Base-by-base conservation (phyloP, 2,888 invertebrate genomes). In the Urechis unicinctus region DNA sequence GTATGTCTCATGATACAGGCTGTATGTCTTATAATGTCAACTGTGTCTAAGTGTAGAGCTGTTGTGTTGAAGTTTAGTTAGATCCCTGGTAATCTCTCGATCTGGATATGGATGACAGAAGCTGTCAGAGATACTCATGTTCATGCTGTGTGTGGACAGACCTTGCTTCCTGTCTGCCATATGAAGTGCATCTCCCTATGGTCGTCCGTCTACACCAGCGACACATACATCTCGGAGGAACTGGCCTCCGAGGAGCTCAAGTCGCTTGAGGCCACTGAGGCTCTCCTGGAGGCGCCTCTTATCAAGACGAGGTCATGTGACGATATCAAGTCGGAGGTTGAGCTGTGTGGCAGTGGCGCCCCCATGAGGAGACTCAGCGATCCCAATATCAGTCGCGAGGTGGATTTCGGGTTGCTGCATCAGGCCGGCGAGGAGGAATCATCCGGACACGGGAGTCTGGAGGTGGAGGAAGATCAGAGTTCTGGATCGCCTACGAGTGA, bases 191-290 rank as follows among this genome's bases (percentile, higher is more conserved):
- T 94, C 73, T 82, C 83, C 55, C 82, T 93, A 66, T 95, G 94
- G 94, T 83, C 85, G 62, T 88, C 88, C 65, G 85, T 94, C 61
- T 93, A 91, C 81, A n/a, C n/a, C n/a, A n/a, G n/a, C n/a, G n/a
- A n/a, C n/a, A n/a, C n/a, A n/a, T n/a, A n/a, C n/a, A n/a, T n/a
- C n/a, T n/a, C n/a, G n/a, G 31, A n/a, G 46, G 51, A 21, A 50
- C 30, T 26, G 25, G 26, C 45, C 9, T 31, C 36, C 21, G 62
- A 58, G n/a, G 60, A 60, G 3, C 26, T 29, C 21, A 61, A 58
- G n/a, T 59, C 58, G 3, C 26, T 50, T 21, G 61, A 61, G 1
- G 43, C 41, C 3, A 55, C 56, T 13, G 55, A 59, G 13, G 57
- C 49, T 2, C 54, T 54, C 13, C 26, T 49, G 3, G 51, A 56